Percentiles rank a stretch among this genome's conserved stretches.
These are phyloP conservation scores for Pterocles burchelli DNA, from an alignment of 2,113 vertebrate genomes.

Conservation along the genomic window DNA sequence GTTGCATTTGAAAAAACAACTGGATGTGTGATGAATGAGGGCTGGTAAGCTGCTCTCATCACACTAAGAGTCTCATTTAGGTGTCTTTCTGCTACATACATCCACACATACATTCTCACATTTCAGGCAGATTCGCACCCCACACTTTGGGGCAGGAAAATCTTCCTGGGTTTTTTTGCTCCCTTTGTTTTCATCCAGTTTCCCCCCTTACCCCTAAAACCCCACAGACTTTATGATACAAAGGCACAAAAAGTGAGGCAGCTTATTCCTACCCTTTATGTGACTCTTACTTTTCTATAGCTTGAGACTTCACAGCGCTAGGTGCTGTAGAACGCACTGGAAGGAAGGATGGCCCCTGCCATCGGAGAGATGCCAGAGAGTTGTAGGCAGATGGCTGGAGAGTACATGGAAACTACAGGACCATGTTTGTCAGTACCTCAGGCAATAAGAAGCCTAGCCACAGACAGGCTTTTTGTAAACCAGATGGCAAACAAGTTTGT, in stretches of 20 bases:
- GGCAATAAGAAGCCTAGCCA: neutral
- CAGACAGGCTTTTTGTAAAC: neutral
- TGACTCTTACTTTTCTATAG: neutral
- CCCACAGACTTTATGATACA: neutral
- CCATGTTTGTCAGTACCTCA: neutral
- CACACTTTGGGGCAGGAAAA: neutral
- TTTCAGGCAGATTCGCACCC: neutral
- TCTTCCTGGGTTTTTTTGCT: neutral
- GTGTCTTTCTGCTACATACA: neutral
- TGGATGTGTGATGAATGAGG: neutral
- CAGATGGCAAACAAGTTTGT: neutral
- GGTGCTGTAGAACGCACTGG: neutral
- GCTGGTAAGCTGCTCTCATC: neutral
- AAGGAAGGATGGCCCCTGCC: neutral
- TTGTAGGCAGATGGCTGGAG: neutral
- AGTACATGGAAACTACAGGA: neutral
- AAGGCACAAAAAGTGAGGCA: neutral
- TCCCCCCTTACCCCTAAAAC: neutral
- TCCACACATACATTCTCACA: neutral
- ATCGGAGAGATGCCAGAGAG: neutral
- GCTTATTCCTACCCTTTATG: neutral
- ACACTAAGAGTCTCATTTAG: neutral
- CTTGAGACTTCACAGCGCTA: accelerated
- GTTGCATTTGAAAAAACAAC: neutral
- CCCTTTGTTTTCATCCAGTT: neutral